Evolutionary conservation across 2,113 vertebrate genomes (phyloP).

Genomic region (Antigone vipio): DNA sequence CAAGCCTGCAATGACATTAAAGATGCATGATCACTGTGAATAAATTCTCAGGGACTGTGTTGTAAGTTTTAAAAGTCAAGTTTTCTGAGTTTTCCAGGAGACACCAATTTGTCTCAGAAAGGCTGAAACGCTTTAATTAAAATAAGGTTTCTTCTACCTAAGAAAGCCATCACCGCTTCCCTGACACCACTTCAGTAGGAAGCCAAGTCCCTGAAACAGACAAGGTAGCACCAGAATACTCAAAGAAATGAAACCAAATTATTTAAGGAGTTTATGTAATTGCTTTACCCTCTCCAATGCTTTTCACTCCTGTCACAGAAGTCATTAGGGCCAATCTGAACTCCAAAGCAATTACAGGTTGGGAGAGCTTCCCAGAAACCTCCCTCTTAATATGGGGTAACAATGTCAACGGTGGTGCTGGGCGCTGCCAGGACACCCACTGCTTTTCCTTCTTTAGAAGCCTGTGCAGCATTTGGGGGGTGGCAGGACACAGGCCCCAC

Average conservation of each 20-base stretch:
- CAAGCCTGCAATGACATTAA: not conserved
- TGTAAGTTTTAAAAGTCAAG: not conserved
- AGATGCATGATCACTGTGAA: not conserved
- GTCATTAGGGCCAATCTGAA: not conserved
- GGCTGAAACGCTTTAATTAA: not conserved
- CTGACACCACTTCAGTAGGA: not conserved
- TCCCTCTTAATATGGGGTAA: not conserved
- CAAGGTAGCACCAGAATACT: not conserved
- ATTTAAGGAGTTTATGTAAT: not conserved
- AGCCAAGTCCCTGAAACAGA: not conserved
- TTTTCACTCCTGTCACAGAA: not conserved
- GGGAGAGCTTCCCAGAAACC: not conserved
- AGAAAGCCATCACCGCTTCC: not conserved
- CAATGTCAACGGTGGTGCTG: fast-evolving
- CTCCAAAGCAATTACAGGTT: not conserved
- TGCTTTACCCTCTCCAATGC: not conserved
- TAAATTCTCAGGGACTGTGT: not conserved
- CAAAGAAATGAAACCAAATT: not conserved
- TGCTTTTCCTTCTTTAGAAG: not conserved
- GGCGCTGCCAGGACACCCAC: fast-evolving
- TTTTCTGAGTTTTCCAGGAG: not conserved
- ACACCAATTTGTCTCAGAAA: not conserved
- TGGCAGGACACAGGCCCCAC: fast-evolving
- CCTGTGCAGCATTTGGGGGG: fast-evolving
- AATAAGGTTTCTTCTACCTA: not conserved